A percentile compares a stretch with the other conserved stretches of the same genome.
phyloP scores from a whole-genome alignment of 2,113 vertebrate genomes.

The Microcebus murinus region DNA sequence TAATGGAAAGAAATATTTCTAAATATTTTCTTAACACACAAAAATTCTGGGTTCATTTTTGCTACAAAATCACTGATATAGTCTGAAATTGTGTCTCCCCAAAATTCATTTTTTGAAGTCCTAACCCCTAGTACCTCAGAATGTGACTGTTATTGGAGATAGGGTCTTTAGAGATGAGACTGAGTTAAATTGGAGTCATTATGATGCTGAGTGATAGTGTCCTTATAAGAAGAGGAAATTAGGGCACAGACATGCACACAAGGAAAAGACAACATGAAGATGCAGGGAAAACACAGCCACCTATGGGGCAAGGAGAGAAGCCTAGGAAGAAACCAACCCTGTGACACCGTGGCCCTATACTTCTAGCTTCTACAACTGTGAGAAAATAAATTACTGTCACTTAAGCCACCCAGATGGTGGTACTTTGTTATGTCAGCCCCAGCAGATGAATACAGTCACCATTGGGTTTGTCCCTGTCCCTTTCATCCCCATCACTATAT shows the following conservation, averaged over 20 bases:
- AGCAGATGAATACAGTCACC: neutral
- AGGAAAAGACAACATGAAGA: neutral
- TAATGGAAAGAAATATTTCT: neutral
- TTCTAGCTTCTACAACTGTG: neutral
- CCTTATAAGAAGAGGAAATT: neutral
- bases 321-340: neutral
- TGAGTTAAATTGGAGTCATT: neutral
- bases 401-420: neutral
- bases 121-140: neutral
- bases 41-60: neutral
- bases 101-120: neutral
- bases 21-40: slow-evolving; percentile 2
- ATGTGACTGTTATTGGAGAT: neutral
- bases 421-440: too few relatives aligned
- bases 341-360: neutral
- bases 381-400: neutral
- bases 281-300: accelerated
- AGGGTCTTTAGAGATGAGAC: neutral
- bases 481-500: accelerated
- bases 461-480: accelerated
- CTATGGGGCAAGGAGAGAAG: neutral
- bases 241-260: neutral
- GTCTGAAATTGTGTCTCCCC: neutral
- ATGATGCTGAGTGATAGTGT: neutral
- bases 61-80: neutral